phyloP scores from a whole-genome alignment of 2,113 vertebrate genomes.

The Sarotherodon lohbergeri region DNA sequence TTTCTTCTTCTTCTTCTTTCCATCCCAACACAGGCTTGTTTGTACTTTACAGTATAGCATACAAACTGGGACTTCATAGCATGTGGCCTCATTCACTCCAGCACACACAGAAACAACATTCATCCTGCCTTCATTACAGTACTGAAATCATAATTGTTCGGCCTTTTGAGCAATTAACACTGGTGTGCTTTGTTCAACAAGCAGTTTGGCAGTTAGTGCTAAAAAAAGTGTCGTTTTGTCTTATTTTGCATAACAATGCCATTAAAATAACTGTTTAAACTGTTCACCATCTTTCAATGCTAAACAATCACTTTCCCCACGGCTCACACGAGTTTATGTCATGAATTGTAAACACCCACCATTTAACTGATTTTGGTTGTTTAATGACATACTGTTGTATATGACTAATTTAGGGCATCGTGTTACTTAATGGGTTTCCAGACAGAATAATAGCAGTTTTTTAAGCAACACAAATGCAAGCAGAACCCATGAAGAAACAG shows the following conservation, averaged over 20 bases:
- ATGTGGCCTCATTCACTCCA: slow-evolving; percentile 62
- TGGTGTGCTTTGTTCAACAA: background rate
- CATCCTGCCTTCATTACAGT: slow-evolving; percentile 2
- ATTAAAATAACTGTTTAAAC: background rate
- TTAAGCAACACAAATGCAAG: background rate
- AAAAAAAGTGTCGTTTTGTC: background rate
- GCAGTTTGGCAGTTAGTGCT: background rate
- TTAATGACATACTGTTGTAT: background rate
- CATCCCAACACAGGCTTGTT: slow-evolving; percentile 9
- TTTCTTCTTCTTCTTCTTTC: background rate
- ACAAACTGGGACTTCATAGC: slow-evolving; percentile 38
- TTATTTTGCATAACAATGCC: background rate
- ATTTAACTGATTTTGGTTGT: background rate
- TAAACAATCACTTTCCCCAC: background rate
- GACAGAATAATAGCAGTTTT: background rate
- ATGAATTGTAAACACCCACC: background rate
- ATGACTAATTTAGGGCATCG: background rate
- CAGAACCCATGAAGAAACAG: background rate
- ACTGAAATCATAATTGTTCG: slow-evolving; percentile 21
- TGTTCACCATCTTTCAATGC: background rate
- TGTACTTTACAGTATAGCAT: slow-evolving; percentile 40
- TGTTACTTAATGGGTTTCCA: background rate
- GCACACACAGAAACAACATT: slow-evolving; percentile 18
- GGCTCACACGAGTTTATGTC: background rate
- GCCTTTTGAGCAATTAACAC: slow-evolving; percentile 39